Conservation (phyloP, 2,888 invertebrate species). For the Ophion obscuratus region DNA sequence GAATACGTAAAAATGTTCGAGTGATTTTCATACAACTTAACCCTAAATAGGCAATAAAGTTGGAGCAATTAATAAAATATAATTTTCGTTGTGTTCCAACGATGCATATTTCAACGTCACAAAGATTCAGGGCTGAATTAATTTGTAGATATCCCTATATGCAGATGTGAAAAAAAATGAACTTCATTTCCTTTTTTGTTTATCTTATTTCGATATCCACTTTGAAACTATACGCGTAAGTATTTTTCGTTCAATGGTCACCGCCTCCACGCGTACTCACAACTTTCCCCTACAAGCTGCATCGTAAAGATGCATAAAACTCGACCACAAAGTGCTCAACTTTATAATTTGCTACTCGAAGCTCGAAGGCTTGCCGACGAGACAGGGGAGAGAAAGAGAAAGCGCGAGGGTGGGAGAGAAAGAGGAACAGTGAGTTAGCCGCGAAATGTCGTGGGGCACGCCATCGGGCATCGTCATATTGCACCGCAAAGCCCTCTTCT, state of each 20-base stretch:
- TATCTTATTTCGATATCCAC: constrained; percentile 16
- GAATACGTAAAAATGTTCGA: too few species aligned
- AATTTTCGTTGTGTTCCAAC: too few species aligned
- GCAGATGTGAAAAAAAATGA: background rate
- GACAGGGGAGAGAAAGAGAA: background rate
- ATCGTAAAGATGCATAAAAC: constrained; percentile 71
- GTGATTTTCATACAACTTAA: too few species aligned
- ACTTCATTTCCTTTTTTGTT: constrained; percentile 14
- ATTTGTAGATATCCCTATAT: too few species aligned
- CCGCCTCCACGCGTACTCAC: constrained; percentile 51
- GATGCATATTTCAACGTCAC: too few species aligned
- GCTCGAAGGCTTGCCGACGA: constrained; percentile 57
- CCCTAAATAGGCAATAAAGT: too few species aligned
- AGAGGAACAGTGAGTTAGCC: constrained; percentile 16
- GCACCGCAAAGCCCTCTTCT: constrained; percentile 24
- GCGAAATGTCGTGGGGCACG: constrained; percentile 71
- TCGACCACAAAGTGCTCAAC: constrained; percentile 70
- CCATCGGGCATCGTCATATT: constrained; percentile 51
- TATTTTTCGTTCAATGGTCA: constrained; percentile 31
- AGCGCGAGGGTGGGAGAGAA: constrained; percentile 1
- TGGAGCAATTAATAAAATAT: too few species aligned
- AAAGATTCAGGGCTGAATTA: too few species aligned
- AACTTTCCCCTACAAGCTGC: constrained; percentile 40
- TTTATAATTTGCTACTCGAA: constrained; percentile 76
- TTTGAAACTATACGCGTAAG: background rate